Evolutionary conservation across 2,888 invertebrate species (phyloP), one percentile per base, ranked within the genome.

Genomic region (Bugulina stolonifera): DNA sequence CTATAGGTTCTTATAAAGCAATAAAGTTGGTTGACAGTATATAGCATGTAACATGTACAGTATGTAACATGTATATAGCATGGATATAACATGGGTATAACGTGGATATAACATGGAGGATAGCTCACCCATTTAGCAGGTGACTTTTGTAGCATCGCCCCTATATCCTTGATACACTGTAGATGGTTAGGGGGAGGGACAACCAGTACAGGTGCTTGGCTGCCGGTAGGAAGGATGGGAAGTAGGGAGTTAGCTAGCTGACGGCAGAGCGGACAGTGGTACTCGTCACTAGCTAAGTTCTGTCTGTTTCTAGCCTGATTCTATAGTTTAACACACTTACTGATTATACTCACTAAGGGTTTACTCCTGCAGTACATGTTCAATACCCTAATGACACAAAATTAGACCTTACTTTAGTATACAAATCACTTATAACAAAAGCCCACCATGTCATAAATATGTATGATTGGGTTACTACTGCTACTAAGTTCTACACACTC

Each of bases 191-290:
- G 29, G 32, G 64, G 64, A 32, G 64, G 32, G 10, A 34, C 34
- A 32, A 32, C 64, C 27, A 64, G 5, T 2, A 64, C 64, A 64
- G 64, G 64, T 29, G 34, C 2, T 14, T 64, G 32, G 27, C 64
- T 64, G 18, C 64, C 64, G 27, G 64, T 32, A 0, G 82, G 82
- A 25, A 80, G 72, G 43, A 84, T 79, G 0, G 87, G 97, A 79
- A 97, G 87, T 79, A 95, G 93, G 14, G 93, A 91, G 85, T 94
- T 94, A 0, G 93, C 91, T 72, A 93, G 84, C 86, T 96, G 95
- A 22, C 97, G 89, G 85, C 97, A 98, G 76, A 97, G 88, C 34
- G 97, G 97, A 86, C 97, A 97, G 78, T 91, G 89, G 87, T 93
- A 97, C 87, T 97, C 96, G 71, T 93, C 93, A 73, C 89, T 87